Base-by-base conservation (phyloP, 1,140 invertebrate genomes). In the Goniozus legneri region DNA sequence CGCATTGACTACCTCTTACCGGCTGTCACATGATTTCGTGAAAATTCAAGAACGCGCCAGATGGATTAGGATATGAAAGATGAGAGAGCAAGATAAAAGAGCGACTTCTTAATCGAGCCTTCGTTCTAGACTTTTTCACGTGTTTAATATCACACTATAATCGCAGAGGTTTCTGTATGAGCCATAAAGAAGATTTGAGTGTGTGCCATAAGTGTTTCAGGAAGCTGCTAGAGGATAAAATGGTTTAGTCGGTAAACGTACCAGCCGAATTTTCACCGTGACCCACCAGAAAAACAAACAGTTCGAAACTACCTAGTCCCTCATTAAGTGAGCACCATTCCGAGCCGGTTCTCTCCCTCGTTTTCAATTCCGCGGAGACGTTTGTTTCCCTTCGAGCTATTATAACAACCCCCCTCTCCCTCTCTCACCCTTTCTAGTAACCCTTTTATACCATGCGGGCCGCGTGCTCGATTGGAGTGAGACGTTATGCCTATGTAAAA, bases 291-390 rank as follows among this genome's bases (percentile, higher is more conserved):
- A 61, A 65, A 63, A 61, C 53, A 62, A 65, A 65, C 60, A 56
- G 56, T 57, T 53, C n/a, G 39, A 53, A 63, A 52, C 49, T 62
- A 59, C 54, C 50, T 64, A 58, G 56, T 57, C 61, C 57, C 59
- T 65, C 63, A 62, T 65, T 65, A 64, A 62, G 56, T 65, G 64
- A 56, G 58, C 59, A 65, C 62, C 54, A 62, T 52, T 53, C 47
- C 37, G 22, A 13, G 30, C 22, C 30, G 41, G 44, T 50, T 50
- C 48, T 61, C 58, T 51, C 51, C 53, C 51, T 55, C 39, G 40
- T 40, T n/a, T 40, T 37, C 45, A 32, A 16, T 22, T 40, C 13
- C 12, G 18, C 22, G 37, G 45, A 34, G 24, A 33, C 14, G 30
- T 51, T 15, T 30, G 15, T 31, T 34, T 35, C n/a, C 35, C 24